Evolutionary conservation across 2,797 vertebrate genomes (phyloP).

Genomic region (Tenualosa ilisha): DNA sequence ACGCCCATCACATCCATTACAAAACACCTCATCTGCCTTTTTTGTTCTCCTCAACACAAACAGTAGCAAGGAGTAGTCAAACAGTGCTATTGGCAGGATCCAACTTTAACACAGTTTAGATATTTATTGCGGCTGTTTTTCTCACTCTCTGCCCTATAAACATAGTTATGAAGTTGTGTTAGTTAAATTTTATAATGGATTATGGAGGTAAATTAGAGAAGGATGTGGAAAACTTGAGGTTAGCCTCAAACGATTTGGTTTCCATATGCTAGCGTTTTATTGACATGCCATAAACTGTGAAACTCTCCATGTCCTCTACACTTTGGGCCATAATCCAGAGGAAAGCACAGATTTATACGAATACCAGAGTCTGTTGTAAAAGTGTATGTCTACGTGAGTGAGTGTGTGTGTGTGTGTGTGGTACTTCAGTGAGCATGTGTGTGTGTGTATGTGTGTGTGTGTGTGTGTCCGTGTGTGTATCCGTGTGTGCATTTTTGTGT

Average conservation of each 20-base stretch:
- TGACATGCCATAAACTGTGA: constrained; percentile 34
- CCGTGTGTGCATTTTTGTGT: not conserved
- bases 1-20: not conserved
- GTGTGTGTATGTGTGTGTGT: not conserved
- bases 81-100: not conserved
- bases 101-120: not conserved
- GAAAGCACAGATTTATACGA: constrained; percentile 38
- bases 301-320: constrained; percentile 8
- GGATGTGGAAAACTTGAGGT: constrained; percentile 11
- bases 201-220: constrained; percentile 9
- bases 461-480: not conserved
- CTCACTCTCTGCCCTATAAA: not conserved
- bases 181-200: not conserved
- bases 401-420: not conserved
- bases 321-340: constrained; percentile 32
- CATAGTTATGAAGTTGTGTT: not conserved
- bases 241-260: constrained; percentile 28
- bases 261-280: constrained; percentile 38
- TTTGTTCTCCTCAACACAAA: not conserved
- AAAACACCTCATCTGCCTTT: not conserved
- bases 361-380: constrained; percentile 38
- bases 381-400: constrained; percentile 6
- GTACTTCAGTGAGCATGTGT: not conserved
- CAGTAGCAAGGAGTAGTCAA: not conserved
- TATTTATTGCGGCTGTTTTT: constrained; percentile 1